These are phyloP conservation scores for Bubo blakistoni DNA, from an alignment of 2,113 vertebrate genomes.

Conservation along the genomic window DNA sequence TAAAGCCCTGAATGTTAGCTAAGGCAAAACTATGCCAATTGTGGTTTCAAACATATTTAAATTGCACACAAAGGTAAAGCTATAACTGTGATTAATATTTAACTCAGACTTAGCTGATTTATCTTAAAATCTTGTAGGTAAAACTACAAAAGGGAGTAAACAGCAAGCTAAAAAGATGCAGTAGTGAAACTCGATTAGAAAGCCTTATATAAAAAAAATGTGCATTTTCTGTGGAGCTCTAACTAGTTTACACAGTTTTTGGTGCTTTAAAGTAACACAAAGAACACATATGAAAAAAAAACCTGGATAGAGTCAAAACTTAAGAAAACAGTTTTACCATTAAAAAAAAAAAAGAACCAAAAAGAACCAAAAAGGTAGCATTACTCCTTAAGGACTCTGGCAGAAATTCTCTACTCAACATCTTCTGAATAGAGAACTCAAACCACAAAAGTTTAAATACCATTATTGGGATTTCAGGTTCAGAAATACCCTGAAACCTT, in stretches of 20 bases:
- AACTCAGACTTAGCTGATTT: conserved; percentile 72
- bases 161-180: conserved; percentile 76
- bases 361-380: conserved; percentile 22
- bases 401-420: conserved; percentile 55
- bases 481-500: conserved; percentile 29
- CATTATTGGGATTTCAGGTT: not conserved
- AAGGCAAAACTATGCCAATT: conserved; percentile 85
- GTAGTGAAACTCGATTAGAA: conserved; percentile 70
- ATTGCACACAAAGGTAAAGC: conserved; percentile 78
- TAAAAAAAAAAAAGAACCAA: not conserved
- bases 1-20: conserved; percentile 79
- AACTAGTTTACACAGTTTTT: conserved; percentile 70
- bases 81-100: conserved; percentile 74
- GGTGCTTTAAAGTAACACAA: conserved; percentile 69
- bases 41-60: conserved; percentile 68
- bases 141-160: conserved; percentile 78
- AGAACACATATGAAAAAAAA: conserved; percentile 28
- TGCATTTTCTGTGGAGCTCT: conserved; percentile 68
- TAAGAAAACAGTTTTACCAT: conserved; percentile 47
- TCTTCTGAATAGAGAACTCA: conserved; percentile 16
- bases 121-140: conserved; percentile 74
- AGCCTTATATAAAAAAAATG: conserved; percentile 72
- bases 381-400: conserved; percentile 52
- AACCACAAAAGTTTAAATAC: conserved; percentile 20
- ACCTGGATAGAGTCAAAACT: conserved; percentile 46